Conservation (phyloP, 2,797 vertebrate genomes). For the Melanogrammus aeglefinus region DNA sequence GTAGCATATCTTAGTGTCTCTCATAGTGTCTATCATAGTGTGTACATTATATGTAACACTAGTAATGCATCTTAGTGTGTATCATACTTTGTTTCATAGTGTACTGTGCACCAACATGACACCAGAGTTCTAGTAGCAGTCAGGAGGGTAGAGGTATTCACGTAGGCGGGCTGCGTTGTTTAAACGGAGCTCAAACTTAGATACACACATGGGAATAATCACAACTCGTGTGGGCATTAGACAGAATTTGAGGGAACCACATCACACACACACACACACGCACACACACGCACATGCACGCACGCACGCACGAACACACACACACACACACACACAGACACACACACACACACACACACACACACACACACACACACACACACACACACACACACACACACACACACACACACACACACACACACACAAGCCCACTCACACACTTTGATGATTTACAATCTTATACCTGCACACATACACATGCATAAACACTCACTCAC, state of each 20-base stretch:
- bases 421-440: background rate
- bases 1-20: too few relatives aligned
- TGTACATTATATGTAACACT: too few relatives aligned
- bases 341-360: constrained; percentile 4
- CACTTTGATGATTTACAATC: background rate
- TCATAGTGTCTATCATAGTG: background rate
- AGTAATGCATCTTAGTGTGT: too few relatives aligned
- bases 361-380: background rate
- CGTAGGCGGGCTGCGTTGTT: constrained; percentile 31
- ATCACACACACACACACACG: constrained; percentile 14
- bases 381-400: background rate
- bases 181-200: constrained; percentile 49
- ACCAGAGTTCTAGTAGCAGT: background rate
- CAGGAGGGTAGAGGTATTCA: background rate
- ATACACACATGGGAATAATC: constrained; percentile 70
- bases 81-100: too few relatives aligned
- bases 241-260: constrained; percentile 15
- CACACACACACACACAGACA: background rate
- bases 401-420: constrained; percentile 1
- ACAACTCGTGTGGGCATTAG: constrained; percentile 18
- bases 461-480: background rate
- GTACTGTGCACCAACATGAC: background rate
- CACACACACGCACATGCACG: background rate
- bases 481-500: background rate
- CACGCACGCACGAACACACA: background rate